Conservation (phyloP, 1,140 invertebrate species). For the Campoletis sonorensis region DNA sequence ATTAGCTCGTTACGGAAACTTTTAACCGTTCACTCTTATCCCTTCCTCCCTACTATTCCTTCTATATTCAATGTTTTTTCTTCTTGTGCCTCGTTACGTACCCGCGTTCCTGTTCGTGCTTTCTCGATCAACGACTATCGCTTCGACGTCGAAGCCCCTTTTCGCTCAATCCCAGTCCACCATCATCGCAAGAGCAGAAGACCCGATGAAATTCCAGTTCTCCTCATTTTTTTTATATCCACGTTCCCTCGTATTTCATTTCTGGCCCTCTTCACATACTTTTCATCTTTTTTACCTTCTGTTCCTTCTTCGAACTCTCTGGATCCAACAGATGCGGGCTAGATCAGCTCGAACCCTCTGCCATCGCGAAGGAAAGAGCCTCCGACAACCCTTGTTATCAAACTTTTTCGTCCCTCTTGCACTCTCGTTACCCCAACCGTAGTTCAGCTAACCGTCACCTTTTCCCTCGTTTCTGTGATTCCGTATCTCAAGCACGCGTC, state of each 20-base stretch:
- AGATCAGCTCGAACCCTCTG: background rate
- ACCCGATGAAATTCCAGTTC: constrained; percentile 1
- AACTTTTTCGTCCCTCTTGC: constrained; percentile 43
- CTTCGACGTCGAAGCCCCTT: background rate
- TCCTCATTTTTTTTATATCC: background rate
- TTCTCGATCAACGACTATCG: constrained; percentile 6
- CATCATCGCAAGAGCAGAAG: background rate
- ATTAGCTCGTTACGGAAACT: constrained; percentile 44
- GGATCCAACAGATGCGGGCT: constrained; percentile 44
- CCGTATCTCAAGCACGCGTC: constrained; percentile 39
- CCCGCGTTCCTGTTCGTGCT: constrained; percentile 16
- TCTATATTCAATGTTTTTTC: constrained; percentile 21
- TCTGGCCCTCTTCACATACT: background rate
- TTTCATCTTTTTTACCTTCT: constrained; percentile 14
- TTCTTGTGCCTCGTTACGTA: constrained; percentile 27
- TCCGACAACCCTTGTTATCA: constrained; percentile 38
- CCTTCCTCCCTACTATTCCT: background rate
- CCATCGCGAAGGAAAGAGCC: background rate
- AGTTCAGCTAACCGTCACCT: background rate
- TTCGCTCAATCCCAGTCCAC: background rate
- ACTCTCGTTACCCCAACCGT: constrained; percentile 53
- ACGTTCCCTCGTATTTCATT: constrained; percentile 9
- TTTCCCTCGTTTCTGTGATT: constrained; percentile 11
- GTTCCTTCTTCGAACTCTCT: constrained; percentile 1
- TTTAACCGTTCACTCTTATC: constrained; percentile 41